Conservation (phyloP, 2,888 invertebrate species). For the Notocelia uddmanniana region DNA sequence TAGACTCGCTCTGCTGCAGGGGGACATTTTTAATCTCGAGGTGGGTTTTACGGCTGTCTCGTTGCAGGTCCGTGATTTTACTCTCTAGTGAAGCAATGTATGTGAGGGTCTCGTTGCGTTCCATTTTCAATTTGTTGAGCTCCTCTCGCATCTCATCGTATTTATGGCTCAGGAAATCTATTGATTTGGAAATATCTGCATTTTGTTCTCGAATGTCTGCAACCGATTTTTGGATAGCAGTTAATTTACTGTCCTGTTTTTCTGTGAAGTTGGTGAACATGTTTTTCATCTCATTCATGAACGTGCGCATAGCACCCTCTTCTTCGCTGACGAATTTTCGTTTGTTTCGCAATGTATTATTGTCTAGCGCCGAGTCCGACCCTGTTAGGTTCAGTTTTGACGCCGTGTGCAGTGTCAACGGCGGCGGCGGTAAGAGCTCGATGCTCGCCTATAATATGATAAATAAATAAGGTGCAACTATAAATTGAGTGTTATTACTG, state of each 20-base stretch:
- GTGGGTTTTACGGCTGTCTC: no score
- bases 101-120: conserved; percentile 13
- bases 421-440: not conserved
- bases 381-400: not conserved
- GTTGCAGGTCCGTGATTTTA: no score
- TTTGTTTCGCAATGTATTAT: conserved; percentile 15
- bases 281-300: conserved; percentile 23
- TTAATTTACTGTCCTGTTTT: conserved; percentile 7
- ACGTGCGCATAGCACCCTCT: conserved; percentile 13
- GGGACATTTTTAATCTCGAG: no score
- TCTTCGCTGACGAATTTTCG: conserved; percentile 23
- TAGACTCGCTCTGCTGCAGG: no score
- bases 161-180: conserved; percentile 21
- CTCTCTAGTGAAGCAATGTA: not conserved
- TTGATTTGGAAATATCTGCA: conserved; percentile 8
- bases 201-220: conserved; percentile 10
- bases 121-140: conserved; percentile 9
- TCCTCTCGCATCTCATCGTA: conserved; percentile 28
- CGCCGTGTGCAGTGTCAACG: not conserved
- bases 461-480: no score
- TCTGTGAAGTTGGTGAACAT: conserved; percentile 7
- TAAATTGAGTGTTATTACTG: no score
- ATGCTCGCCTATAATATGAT: no score
- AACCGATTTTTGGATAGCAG: conserved; percentile 17
- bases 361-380: conserved; percentile 18